A percentile compares a stretch with the other conserved stretches of the same genome.
These are phyloP conservation scores for Centruroides sculpturatus DNA, from an alignment of 1,140 invertebrate genomes.

Conservation along the genomic window DNA sequence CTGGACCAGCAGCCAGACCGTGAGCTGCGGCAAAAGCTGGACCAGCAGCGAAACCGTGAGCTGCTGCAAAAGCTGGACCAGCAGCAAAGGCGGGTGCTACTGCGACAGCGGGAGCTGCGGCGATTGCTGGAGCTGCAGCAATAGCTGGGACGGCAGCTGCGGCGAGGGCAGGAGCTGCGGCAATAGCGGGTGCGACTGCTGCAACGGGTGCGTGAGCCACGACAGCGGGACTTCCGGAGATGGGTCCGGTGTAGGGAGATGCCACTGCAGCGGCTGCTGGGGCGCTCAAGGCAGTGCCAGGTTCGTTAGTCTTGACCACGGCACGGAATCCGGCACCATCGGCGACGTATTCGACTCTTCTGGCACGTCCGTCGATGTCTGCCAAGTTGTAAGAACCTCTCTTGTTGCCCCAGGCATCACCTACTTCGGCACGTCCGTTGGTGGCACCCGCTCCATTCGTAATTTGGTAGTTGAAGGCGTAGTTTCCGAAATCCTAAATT, in stretches of 20 bases:
- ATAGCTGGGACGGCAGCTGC: neutral
- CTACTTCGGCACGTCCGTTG: slow-evolving; percentile 17
- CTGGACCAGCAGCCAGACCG: neutral
- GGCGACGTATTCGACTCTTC: slow-evolving; percentile 7
- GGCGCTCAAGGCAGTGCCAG: slow-evolving; percentile 2
- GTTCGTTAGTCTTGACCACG: slow-evolving; percentile 6
- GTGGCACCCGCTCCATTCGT: slow-evolving; percentile 13
- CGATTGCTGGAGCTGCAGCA: neutral
- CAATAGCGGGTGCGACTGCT: neutral
- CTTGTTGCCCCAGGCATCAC: slow-evolving; percentile 16
- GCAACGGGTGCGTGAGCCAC: neutral
- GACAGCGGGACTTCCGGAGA: neutral
- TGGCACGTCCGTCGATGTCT: slow-evolving; percentile 10
- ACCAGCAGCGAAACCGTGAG: neutral
- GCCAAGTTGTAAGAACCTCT: slow-evolving; percentile 7
- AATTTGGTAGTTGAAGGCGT: slow-evolving; percentile 18
- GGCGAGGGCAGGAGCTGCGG: neutral
- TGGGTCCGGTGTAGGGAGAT: neutral
- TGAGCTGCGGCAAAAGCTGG: neutral
- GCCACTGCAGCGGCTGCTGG: slow-evolving; percentile 9
- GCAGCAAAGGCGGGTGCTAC: too few species aligned
- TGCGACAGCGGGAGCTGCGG: too few species aligned
- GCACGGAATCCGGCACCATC: slow-evolving; percentile 6
- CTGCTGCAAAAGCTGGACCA: too few species aligned
- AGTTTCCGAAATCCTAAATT: slow-evolving; percentile 17